Evolutionary conservation across 2,113 vertebrate genomes (phyloP), one percentile per base, ranked within the genome.

Genomic region (Rhynchopsitta pachyrhyncha): DNA sequence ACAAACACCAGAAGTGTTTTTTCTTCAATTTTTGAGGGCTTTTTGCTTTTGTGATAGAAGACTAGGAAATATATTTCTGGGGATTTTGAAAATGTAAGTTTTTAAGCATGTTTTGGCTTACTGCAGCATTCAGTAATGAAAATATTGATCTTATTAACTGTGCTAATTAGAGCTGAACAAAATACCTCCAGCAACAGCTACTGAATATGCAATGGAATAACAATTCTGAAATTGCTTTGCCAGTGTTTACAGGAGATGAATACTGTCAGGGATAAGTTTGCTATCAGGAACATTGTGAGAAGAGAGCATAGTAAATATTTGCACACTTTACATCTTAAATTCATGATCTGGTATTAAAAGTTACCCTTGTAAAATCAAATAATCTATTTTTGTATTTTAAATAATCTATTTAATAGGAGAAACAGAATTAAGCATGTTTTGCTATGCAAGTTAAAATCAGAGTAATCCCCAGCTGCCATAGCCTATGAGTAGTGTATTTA

Each of bases 141-240:
- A 96, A 96, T 93, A 95, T 96, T 96, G 95, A 94, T 96, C 94
- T 95, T 96, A 97, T 90, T 95, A 93, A 93, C 92, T 82, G 83
- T 95, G 93, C 80, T 96, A 96, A 96, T 95, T 94, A 96, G 88
- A 96, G 93, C 94, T 92, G 95, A 97, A 94, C 92, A 91, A 94
- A 97, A 90, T 94, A 93, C 88, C 92, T 95, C 88, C 74, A 96
- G 92, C 93, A 95, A 91, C 57, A 90, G 88, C 88, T 92, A 91
- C 82, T 90, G 82, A 94, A 94, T 96, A 93, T 94, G 80, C 80
- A 96, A 44, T 19, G 37, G 74, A 88, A 95, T 92, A 93, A 94
- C 62, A 94, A 68, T 92, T 92, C 53, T 89, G 57, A 94, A 93
- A 88, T 92, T 91, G 73, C 83, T 95, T 92, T 92, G 47, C 73